These are phyloP conservation scores for Megatriorchis doriae DNA, from an alignment of 2,113 vertebrate species.

Conservation along the genomic window DNA sequence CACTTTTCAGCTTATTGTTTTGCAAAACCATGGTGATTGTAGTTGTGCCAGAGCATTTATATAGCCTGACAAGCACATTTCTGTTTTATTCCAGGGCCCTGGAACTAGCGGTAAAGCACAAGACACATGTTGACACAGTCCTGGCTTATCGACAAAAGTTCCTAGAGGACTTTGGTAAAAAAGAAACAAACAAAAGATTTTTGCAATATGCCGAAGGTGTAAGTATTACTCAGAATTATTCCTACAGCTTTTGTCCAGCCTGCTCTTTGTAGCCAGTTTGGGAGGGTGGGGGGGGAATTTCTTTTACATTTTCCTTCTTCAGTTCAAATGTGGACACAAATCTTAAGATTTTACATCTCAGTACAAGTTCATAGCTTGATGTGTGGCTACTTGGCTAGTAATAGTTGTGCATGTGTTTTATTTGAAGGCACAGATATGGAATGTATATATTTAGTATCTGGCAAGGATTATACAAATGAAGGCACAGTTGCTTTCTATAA, in stretches of 20 bases:
- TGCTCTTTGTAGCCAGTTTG: background rate
- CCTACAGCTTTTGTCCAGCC: background rate
- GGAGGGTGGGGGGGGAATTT: background rate
- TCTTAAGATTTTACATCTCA: background rate
- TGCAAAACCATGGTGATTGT: background rate
- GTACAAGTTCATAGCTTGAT: background rate
- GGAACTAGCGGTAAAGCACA: conserved; percentile 96
- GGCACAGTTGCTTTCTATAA: background rate
- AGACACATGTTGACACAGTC: conserved; percentile 97
- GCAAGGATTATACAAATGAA: background rate
- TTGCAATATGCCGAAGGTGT: conserved; percentile 91
- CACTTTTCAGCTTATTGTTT: background rate
- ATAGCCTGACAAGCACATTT: background rate
- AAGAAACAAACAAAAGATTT: conserved; percentile 92
- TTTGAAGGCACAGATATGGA: background rate
- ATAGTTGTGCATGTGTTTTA: background rate
- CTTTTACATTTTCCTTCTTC: background rate
- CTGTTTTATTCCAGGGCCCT: conserved; percentile 81
- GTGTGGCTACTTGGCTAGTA: background rate
- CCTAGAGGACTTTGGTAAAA: conserved; percentile 86
- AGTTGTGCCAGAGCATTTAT: background rate
- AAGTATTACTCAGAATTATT: conserved; percentile 51
- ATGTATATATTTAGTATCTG: background rate
- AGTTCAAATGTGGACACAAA: background rate
- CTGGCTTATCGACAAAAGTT: conserved; percentile 90